Evolutionary conservation across 23 tunicate species (phyloP), one percentile per base, ranked within the genome.

Genomic region (Ascidia mentula): DNA sequence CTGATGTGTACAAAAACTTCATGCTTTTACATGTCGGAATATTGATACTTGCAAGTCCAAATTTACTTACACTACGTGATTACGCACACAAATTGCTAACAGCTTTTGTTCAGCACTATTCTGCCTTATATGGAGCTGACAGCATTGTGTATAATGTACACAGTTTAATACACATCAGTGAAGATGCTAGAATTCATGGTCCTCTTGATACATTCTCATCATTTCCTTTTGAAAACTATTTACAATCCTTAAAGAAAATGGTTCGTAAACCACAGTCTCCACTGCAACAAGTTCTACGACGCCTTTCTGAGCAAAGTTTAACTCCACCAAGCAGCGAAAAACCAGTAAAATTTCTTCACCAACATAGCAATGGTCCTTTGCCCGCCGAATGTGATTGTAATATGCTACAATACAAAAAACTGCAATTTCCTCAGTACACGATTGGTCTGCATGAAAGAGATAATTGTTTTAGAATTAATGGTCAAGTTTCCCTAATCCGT

Each of bases 181-280:
- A 82, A 36, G 87, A 83, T 83, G 87, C 38, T 45, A 65, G 28
- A 76, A 75, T n/a, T 20, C 75, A 46, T 37, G 87, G 87, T 39
- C 73, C 75, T 1, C 77, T 83, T n/a, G 81, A 83, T 38, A 75
- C 36, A 31, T 83, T 83, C 75, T 83, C 87, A 30, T 77, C 80
- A 32, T 83, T 75, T 83, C 61, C 80, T 24, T 83, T 83, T 83
- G 80, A 83, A 83, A 83, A 76, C 77, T 75, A 38, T 75, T 60
- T 83, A 39, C 74, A 78, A 37, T 31, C 34, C 3, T 53, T 83
- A 75, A 83, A 83, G 60, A 45, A 36, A 38, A 28, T 75, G 60
- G 81, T 83, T 12, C 60, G 87, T 30, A 75, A 75, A 31, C 87
- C 87, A 13, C 61, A 60, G 34, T 69, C 59, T 45, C 75, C 81